Evolutionary conservation across 2,797 vertebrate species (phyloP), one percentile per base, ranked within the genome.

Genomic region (Eospalax fontanierii): DNA sequence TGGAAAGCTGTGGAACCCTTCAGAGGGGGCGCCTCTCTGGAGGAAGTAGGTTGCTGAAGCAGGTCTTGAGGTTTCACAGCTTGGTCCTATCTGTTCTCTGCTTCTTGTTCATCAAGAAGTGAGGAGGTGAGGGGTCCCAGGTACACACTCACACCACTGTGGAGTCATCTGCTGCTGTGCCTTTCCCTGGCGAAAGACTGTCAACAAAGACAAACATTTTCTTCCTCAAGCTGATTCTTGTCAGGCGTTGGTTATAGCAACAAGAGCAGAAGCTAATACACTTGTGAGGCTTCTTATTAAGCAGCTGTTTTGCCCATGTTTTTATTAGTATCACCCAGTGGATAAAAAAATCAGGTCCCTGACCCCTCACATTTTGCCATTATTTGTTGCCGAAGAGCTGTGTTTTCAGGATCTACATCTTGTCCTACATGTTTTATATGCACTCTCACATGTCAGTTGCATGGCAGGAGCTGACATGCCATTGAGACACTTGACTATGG

Each of bases 241-340:
- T 38, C n/a, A 85, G 22, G 83, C n/a, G n/a, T 15, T 50, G n/a
- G 21, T n/a, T 24, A 50, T 11, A 68, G 4, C n/a, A 85, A 38
- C 33, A 61, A 35, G 54, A 59, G 5, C 61, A 28, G 4, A 57
- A 40, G 22, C 50, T 63, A 75, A 71, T 61, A 46, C 14, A 85
- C 79, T 66, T 75, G 43, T 54, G 93, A 91, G 61, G 38, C 91
- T 89, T 94, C 86, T 97, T 82, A 79, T 91, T 93, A 78, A 94
- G 84, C n/a, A 83, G 65, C 50, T 92, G 71, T 94, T 70, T 94
- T 95, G 79, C 63, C 86, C 95, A 94, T 94, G 73, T 93, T 83
- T 65, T 65, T 68, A 76, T 95, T 68, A 82, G 57, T 82, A 57
- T 87, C 89, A 93, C 91, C 76, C 26, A 85, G 87, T 82, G 46